These are phyloP conservation scores for Pipistrellus nathusii DNA, from an alignment of 2,797 vertebrate species.

Conservation along the genomic window DNA sequence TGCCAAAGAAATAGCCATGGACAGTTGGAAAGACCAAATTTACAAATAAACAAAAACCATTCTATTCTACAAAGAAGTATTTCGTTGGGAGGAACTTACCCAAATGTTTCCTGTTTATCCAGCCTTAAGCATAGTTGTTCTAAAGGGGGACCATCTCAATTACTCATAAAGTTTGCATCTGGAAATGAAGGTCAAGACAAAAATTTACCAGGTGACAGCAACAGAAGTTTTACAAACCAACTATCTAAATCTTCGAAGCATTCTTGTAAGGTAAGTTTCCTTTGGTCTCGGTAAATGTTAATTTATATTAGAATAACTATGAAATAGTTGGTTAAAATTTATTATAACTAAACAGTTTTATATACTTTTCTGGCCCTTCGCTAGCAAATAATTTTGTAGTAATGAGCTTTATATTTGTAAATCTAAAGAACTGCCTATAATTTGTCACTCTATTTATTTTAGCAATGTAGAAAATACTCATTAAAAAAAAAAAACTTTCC, in stretches of 20 bases:
- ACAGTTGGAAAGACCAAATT: conserved; percentile 84
- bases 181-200: conserved; percentile 88
- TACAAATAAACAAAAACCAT: conserved; percentile 85
- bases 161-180: conserved; percentile 95
- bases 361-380: conserved; percentile 13
- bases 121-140: conserved; percentile 90
- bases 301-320: conserved; percentile 8
- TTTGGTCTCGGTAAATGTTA: conserved; percentile 69
- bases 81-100: conserved; percentile 93
- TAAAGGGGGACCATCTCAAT: conserved; percentile 90
- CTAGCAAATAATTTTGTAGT: conserved; percentile 19
- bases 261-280: conserved; percentile 91
- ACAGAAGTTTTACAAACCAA: conserved; percentile 84
- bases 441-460: conserved; percentile 60
- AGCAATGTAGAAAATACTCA: background rate
- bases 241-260: conserved; percentile 83
- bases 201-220: conserved; percentile 85
- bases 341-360: conserved; percentile 40
- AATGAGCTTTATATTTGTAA: conserved; percentile 49
- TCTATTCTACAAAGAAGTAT: conserved; percentile 94
- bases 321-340: conserved; percentile 33
- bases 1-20: conserved; percentile 75
- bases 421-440: background rate
- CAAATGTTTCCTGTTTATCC: conserved; percentile 93
- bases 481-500: background rate